Evolutionary conservation across 2,113 vertebrate genomes (phyloP).

Genomic region (Peucedramus taeniatus): DNA sequence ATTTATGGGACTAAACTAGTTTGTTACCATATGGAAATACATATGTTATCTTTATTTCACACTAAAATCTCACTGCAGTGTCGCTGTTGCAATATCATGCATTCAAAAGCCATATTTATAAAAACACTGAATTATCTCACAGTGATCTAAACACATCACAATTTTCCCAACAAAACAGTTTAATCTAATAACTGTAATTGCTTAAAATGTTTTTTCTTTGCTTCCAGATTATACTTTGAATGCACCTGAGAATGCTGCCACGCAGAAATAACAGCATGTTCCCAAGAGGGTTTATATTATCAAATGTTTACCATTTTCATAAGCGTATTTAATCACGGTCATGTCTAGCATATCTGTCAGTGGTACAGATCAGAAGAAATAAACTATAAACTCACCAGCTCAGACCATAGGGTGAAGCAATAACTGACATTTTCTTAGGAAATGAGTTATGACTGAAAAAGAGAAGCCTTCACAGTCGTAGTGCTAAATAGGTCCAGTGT

Average conservation of each 20-base stretch:
- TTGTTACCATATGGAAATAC: neutral
- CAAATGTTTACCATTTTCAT: constrained; percentile 45
- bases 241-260: constrained; percentile 46
- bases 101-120: neutral
- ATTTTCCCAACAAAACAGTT: constrained; percentile 33
- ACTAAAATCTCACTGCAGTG: neutral
- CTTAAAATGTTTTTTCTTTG: constrained; percentile 34
- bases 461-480: constrained; percentile 69
- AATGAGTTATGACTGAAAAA: constrained; percentile 84
- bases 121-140: constrained; percentile 27
- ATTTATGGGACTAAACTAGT: neutral
- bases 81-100: neutral
- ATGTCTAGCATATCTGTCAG: constrained; percentile 73
- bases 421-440: constrained; percentile 79
- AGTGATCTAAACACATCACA: constrained; percentile 24
- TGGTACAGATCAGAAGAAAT: constrained; percentile 75
- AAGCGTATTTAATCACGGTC: constrained; percentile 39
- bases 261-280: neutral
- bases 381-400: constrained; percentile 65
- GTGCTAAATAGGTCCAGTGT: constrained; percentile 82
- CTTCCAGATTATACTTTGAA: constrained; percentile 7
- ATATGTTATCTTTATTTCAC: neutral
- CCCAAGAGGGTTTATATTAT: constrained; percentile 43
- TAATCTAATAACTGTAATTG: constrained; percentile 48
- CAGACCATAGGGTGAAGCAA: constrained; percentile 47